Evolutionary conservation across 2,888 invertebrate genomes (phyloP).

Genomic region (Nemurella pictetii): DNA sequence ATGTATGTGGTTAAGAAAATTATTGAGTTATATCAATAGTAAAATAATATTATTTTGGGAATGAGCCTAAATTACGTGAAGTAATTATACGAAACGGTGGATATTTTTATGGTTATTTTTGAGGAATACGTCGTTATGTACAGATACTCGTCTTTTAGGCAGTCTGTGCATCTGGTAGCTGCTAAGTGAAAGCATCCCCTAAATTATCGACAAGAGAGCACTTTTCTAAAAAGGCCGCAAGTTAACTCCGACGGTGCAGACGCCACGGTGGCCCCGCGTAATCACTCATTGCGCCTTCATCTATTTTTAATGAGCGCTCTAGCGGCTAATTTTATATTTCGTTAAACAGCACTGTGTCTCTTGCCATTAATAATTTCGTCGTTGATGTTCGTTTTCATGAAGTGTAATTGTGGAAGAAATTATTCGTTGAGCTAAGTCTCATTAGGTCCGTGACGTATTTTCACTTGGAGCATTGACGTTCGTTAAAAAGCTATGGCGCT

Average conservation of each 20-base stretch:
- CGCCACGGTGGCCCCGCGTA: too few relatives aligned
- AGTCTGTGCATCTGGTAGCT: neutral
- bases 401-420: neutral
- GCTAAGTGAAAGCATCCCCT: neutral
- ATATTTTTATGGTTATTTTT: neutral
- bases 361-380: neutral
- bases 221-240: neutral
- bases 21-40: too few relatives aligned
- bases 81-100: too few relatives aligned
- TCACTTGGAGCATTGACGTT: neutral
- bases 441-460: conserved; percentile 7
- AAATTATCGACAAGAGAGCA: neutral
- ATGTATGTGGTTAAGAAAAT: neutral
- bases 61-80: too few relatives aligned
- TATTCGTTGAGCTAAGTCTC: neutral
- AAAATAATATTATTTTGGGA: too few relatives aligned
- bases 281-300: neutral
- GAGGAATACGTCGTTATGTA: neutral
- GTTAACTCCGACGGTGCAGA: neutral
- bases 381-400: neutral
- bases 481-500: neutral
- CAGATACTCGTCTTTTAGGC: neutral
- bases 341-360: neutral
- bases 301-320: neutral
- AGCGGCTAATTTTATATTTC: neutral